Evolutionary conservation across 1,140 invertebrate genomes (phyloP), one percentile per base, ranked within the genome.

Genomic region (Aphelenchoides avenae): DNA sequence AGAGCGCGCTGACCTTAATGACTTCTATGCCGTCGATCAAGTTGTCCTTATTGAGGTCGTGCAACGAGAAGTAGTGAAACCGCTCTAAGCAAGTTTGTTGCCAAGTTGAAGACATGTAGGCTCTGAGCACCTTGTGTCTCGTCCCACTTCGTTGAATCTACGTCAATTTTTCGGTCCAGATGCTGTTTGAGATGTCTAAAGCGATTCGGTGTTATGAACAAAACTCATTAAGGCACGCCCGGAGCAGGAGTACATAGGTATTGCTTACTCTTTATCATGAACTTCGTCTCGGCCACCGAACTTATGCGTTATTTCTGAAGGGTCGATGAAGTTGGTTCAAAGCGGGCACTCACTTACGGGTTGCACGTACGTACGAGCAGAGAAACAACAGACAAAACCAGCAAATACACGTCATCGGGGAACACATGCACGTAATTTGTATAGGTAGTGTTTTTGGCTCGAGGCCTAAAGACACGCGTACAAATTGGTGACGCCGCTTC

Each of bases 51-150:
- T 59, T 59, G 13, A 61, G 57, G 22, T 59, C 57, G 13, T 59
- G 55, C 43, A 61, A 61, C 13, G 59, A 41, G 20, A 61, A 61
- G 26, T 61, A 61, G 33, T 61, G 58, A 33, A 63, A 61, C 1
- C 58, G 26, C 36, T 61, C 39, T 5, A n/a, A n/a, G n/a, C n/a
- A n/a, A 31, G 13, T 44, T 15, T 44, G 13, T 13, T n/a, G 13
- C 11, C 42, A 11, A 44, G 15, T 44, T n/a, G n/a, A n/a, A n/a
- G n/a, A n/a, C n/a, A n/a, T n/a, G n/a, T n/a, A n/a, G n/a, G n/a
- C n/a, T n/a, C n/a, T n/a, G n/a, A n/a, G 36, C 20, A n/a, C 61
- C 58, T 1, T 30, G 22, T 1, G 37, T 52, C 33, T 60, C 33
- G 27, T 61, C 31, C 6, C n/a, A 24, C 11, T 61, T 40, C 9